A percentile compares a stretch with the other conserved stretches of the same genome.
phyloP scores from a whole-genome alignment of 2,797 vertebrate genomes.

The Phoeniculus purpureus region DNA sequence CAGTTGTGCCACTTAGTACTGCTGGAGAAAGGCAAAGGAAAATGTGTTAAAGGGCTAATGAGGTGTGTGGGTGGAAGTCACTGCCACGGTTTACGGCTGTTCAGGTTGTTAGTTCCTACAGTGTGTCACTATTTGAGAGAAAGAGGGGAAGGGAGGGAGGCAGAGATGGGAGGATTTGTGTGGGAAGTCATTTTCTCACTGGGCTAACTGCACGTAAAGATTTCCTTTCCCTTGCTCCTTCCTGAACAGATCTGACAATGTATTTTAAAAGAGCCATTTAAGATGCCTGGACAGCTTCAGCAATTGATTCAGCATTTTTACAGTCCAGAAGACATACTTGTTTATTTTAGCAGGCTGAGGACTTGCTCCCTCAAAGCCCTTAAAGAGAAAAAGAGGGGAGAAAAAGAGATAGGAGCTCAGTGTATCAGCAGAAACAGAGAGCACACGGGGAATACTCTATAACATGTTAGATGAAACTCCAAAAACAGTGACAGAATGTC shows the following conservation, averaged over 20 bases:
- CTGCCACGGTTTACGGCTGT: slow-evolving; percentile 34
- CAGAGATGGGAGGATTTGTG: neutral
- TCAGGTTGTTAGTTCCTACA: slow-evolving; percentile 53
- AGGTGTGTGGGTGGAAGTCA: slow-evolving; percentile 66
- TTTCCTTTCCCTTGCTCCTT: slow-evolving; percentile 39
- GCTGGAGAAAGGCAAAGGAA: slow-evolving; percentile 57
- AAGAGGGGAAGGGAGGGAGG: neutral
- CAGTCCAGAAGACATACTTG: neutral
- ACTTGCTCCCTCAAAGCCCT: neutral
- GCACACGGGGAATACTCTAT: neutral
- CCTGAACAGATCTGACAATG: neutral
- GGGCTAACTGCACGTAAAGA: neutral
- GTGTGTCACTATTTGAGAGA: neutral
- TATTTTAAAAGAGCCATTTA: slow-evolving; percentile 36
- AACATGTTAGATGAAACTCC: neutral
- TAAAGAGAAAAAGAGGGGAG: neutral
- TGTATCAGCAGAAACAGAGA: neutral
- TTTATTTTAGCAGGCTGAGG: slow-evolving; percentile 29
- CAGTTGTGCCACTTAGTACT: slow-evolving; percentile 12
- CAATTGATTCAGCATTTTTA: slow-evolving; percentile 37
- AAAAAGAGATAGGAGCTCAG: neutral
- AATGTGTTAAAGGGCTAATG: slow-evolving; percentile 74
- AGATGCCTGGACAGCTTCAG: slow-evolving; percentile 11
- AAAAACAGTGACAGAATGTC: neutral
- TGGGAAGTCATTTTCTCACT: slow-evolving; percentile 8